Conservation (phyloP, 23 tunicate species). For the Phallusia fumigata region DNA sequence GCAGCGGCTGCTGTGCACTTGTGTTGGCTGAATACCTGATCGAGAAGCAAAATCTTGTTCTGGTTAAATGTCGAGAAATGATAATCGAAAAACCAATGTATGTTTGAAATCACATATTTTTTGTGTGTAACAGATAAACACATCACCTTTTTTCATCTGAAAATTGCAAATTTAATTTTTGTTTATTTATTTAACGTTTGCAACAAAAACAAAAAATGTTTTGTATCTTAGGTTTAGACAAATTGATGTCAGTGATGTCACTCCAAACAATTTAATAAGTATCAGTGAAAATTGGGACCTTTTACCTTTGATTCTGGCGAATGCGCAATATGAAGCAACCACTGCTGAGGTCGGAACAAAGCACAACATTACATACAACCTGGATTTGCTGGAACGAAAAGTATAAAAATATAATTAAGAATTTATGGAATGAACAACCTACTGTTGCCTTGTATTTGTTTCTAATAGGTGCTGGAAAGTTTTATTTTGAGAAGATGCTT, state of each 20-base stretch:
- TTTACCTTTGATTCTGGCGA: conserved; percentile 33
- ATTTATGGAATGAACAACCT: background rate
- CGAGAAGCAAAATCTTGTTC: conserved; percentile 53
- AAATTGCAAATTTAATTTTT: too few species aligned
- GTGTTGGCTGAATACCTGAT: conserved; percentile 45
- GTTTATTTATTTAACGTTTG: too few species aligned
- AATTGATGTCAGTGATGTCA: conserved; percentile 16
- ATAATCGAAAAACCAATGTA: conserved; percentile 34
- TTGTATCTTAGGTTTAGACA: conserved; percentile 22
- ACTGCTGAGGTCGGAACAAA: conserved; percentile 6
- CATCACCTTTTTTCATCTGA: too few species aligned
- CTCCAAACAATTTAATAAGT: conserved; percentile 31
- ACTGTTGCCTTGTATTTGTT: background rate
- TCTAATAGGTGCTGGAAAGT: conserved; percentile 18
- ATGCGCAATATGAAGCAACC: conserved; percentile 36
- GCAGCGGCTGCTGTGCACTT: conserved; percentile 75
- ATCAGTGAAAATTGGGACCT: conserved; percentile 39
- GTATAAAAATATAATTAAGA: background rate
- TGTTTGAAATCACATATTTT: too few species aligned
- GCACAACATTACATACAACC: background rate
- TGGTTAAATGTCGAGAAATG: conserved; percentile 43
- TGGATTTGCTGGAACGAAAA: conserved; percentile 56
- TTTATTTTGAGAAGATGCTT: conserved; percentile 34
- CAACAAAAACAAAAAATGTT: too few species aligned
- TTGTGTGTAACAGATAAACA: too few species aligned